These are phyloP conservation scores for Erannis defoliaria DNA, from an alignment of 2,888 invertebrate genomes.

Conservation along the genomic window DNA sequence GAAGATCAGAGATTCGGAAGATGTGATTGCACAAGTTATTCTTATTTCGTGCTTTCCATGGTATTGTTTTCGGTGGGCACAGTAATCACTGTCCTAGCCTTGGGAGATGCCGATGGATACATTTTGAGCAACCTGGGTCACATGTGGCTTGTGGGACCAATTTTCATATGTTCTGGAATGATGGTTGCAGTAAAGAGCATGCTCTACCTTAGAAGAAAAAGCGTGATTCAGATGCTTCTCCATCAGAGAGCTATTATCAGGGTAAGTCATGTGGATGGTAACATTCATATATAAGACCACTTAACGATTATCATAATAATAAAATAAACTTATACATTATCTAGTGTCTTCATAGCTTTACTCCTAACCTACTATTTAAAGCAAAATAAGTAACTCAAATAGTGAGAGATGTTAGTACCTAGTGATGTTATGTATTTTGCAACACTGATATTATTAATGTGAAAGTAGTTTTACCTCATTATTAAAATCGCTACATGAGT, in stretches of 20 bases:
- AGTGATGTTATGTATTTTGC: too few species aligned
- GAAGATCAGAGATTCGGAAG: conserved; percentile 88
- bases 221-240: conserved; percentile 88
- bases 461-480: not conserved
- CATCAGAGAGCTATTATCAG: conserved; percentile 88
- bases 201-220: conserved; percentile 88
- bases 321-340: conserved; percentile 5
- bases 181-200: conserved; percentile 90
- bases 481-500: not conserved
- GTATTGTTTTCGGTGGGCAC: conserved; percentile 88
- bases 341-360: conserved; percentile 7
- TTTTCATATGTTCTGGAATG: conserved; percentile 89
- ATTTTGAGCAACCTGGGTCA: conserved; percentile 88
- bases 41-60: conserved; percentile 88
- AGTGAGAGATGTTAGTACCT: too few species aligned
- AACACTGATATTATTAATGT: not conserved
- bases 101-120: conserved; percentile 87
- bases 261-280: conserved; percentile 68
- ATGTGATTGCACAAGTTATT: conserved; percentile 89
- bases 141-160: conserved; percentile 90
- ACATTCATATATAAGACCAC: conserved; percentile 15
- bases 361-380: not conserved
- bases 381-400: too few species aligned
- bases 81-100: conserved; percentile 88
- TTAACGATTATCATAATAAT: conserved; percentile 17